Evolutionary conservation across 2,797 vertebrate species (phyloP), one percentile per base, ranked within the genome.

Genomic region (Odontamblyopus rebecca): DNA sequence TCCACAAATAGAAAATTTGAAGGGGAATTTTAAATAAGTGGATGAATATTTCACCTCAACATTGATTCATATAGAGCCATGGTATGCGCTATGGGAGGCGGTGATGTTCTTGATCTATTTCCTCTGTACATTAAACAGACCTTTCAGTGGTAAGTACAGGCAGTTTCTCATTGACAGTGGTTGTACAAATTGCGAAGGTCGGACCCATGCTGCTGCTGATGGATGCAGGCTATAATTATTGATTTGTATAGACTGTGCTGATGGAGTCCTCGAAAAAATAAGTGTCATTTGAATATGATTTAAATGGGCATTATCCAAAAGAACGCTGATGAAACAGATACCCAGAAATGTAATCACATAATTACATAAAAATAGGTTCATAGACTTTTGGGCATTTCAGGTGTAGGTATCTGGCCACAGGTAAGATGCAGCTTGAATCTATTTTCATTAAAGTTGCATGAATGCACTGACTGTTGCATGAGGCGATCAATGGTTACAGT

Each of bases 11-110:
- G 84, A 82, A 86, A 70, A 82, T 89, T 92, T 94, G 84, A 94
- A 93, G 92, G 88, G 77, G 93, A 94, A 94, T 94, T 91, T 89
- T 90, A 92, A 93, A 93, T 93, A 89, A 90, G 79, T 84, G 3
- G 75, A 93, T 93, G 85, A 93, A 93, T 94, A 93, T 94, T 94
- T 94, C 82, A 93, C 92, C 84, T 92, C 79, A 56, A 60, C 80
- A 85, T 89, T 89, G 88, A 93, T 90, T 93, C 81, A 84, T 82
- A 84, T 82, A 76, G 84, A 87, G 82, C 87, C 82, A 84, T 76
- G 77, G 85, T 87, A 81, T 79, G 85, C 83, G 74, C 76, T 82
- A 82, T 86, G 69, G 74, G 70, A 73, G 68, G 74, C 48, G 5
- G 64, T 82, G 81, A 85, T 73, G 67, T 75, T 72, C 72, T 76